phyloP scores from a whole-genome alignment of 2,888 invertebrate genomes.

The Mantis religiosa region DNA sequence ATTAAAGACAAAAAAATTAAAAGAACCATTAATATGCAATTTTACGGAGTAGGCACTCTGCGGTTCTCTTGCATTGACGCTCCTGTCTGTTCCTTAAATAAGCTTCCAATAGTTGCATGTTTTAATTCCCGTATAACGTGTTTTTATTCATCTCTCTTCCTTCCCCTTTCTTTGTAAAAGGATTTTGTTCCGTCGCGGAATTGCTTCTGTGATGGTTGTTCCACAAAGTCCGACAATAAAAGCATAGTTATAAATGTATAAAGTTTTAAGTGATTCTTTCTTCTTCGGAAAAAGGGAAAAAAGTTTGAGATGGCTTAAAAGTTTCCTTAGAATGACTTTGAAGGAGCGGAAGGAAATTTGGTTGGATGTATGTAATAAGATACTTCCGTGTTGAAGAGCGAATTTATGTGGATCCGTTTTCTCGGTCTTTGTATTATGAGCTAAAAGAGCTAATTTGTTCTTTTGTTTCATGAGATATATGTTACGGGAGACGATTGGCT shows the following conservation, averaged over 20 bases:
- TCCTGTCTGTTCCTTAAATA: not conserved
- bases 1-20: not conserved
- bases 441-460: not conserved
- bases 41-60: not conserved
- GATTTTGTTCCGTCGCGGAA: conserved; percentile 19
- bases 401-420: not conserved
- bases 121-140: not conserved
- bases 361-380: conserved; percentile 8
- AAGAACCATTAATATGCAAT: not conserved
- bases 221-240: conserved; percentile 19
- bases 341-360: not conserved
- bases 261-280: conserved; percentile 27
- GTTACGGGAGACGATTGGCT: not conserved
- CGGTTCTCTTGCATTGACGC: not conserved
- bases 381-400: not conserved
- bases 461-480: not conserved
- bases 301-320: conserved; percentile 22
- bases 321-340: conserved; percentile 14
- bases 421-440: not conserved
- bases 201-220: conserved; percentile 20
- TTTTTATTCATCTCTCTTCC: not conserved
- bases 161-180: conserved; percentile 1
- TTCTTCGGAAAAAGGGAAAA: conserved; percentile 1
- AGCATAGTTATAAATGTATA: conserved; percentile 27
- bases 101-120: not conserved